Percentiles rank a stretch among this genome's conserved stretches.
Conservation (phyloP, 2,113 vertebrate species). For the Poicephalus gulielmi region DNA sequence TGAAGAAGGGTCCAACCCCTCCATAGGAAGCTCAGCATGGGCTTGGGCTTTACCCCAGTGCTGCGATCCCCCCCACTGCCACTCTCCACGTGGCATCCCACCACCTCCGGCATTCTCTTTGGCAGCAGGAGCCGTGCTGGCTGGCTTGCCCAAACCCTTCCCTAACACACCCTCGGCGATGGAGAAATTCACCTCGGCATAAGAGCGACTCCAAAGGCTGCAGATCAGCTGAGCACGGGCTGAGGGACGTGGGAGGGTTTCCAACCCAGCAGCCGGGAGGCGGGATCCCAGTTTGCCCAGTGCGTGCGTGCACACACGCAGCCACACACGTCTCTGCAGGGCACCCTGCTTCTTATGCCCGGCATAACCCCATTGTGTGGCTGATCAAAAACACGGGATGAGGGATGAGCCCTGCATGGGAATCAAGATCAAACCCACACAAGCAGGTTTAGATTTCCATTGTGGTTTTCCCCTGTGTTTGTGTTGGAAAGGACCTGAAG, state of each 20-base stretch:
- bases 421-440: background rate
- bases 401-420: fast-evolving
- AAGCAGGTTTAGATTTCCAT: background rate
- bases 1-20: background rate
- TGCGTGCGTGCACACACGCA: background rate
- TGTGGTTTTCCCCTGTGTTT: background rate
- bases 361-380: background rate
- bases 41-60: background rate
- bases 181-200: background rate
- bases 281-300: background rate
- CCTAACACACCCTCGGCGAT: background rate
- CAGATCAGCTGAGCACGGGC: conserved; percentile 7
- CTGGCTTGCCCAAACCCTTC: background rate
- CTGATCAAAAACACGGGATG: background rate
- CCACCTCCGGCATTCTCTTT: background rate
- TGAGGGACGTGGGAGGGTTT: conserved; percentile 57
- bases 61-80: background rate
- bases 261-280: background rate
- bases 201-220: background rate
- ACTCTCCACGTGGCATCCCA: background rate
- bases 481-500: background rate
- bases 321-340: background rate
- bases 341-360: background rate
- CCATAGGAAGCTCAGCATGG: background rate
- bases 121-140: background rate